A percentile compares a stretch with the other conserved stretches of the same genome.
Evolutionary conservation across 1,140 invertebrate species (phyloP).

Genomic region (Oreohelix idahoensis): DNA sequence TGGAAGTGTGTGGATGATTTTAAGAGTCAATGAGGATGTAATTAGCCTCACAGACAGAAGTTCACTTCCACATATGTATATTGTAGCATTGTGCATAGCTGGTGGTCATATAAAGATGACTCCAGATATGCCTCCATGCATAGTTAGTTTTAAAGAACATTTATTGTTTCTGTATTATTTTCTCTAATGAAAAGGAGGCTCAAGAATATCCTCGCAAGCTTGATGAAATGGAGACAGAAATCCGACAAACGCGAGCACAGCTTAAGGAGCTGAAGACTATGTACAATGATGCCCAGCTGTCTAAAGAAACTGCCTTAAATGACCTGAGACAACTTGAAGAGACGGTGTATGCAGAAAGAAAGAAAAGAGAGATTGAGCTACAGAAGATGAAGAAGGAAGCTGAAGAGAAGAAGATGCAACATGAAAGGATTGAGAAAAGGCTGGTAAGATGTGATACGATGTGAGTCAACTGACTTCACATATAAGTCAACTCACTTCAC

Average conservation of each 20-base stretch:
- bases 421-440: constrained; percentile 72
- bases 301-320: constrained; percentile 67
- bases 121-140: too few relatives aligned
- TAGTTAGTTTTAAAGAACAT: too few relatives aligned
- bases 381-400: constrained; percentile 73
- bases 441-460: constrained; percentile 61
- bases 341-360: constrained; percentile 70
- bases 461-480: too few relatives aligned
- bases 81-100: too few relatives aligned
- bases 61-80: too few relatives aligned
- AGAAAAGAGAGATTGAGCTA: constrained; percentile 72
- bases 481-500: too few relatives aligned
- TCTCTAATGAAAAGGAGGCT: constrained; percentile 54
- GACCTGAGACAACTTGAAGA: constrained; percentile 70
- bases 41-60: too few relatives aligned
- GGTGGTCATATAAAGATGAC: too few relatives aligned
- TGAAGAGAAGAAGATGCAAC: constrained; percentile 73
- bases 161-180: too few relatives aligned
- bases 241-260: constrained; percentile 60
- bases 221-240: constrained; percentile 67
- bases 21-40: too few relatives aligned
- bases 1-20: too few relatives aligned
- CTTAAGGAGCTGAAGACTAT: constrained; percentile 70
- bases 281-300: constrained; percentile 70
- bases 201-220: constrained; percentile 64